Percentiles rank a stretch among this genome's conserved stretches.
Conservation (phyloP, 1,140 invertebrate species). For the Drosophila chauvacae region DNA sequence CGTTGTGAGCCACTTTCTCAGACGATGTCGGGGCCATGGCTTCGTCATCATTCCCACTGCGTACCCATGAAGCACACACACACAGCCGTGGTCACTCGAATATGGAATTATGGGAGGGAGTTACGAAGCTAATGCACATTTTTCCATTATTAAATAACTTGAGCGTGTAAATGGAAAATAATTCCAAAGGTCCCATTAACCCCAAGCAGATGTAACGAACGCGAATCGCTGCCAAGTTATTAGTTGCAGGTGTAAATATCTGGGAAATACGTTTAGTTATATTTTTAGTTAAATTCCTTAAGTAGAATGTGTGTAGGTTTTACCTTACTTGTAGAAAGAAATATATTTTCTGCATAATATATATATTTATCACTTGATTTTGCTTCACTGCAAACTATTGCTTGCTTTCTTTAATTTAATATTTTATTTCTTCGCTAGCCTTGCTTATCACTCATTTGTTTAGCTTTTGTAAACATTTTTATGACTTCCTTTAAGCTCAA, state of each 20-base stretch:
- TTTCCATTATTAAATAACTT: slow-evolving; percentile 25
- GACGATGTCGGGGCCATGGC: slow-evolving; percentile 27
- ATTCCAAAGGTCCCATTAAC: slow-evolving; percentile 2
- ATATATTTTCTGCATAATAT: neutral
- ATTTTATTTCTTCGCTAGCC: neutral
- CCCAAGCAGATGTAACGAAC: neutral
- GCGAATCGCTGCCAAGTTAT: too few species aligned
- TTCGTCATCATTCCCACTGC: slow-evolving; percentile 42
- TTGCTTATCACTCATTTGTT: slow-evolving; percentile 6
- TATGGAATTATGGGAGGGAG: slow-evolving; percentile 11
- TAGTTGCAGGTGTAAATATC: neutral
- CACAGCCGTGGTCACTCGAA: slow-evolving; percentile 25
- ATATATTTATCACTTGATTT: neutral
- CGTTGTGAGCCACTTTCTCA: slow-evolving; percentile 59
- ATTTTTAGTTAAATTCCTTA: neutral
- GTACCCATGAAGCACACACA: neutral
- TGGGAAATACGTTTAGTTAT: neutral
- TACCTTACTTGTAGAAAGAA: neutral
- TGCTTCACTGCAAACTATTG: neutral
- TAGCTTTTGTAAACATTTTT: slow-evolving; percentile 13
- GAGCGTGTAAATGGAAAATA: slow-evolving; percentile 5
- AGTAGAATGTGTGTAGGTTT: neutral
- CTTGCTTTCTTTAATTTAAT: neutral
- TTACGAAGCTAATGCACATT: slow-evolving; percentile 4
- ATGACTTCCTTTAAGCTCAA: neutral